Conservation (phyloP, 2,888 invertebrate species). For the Hyppa rectilinea region DNA sequence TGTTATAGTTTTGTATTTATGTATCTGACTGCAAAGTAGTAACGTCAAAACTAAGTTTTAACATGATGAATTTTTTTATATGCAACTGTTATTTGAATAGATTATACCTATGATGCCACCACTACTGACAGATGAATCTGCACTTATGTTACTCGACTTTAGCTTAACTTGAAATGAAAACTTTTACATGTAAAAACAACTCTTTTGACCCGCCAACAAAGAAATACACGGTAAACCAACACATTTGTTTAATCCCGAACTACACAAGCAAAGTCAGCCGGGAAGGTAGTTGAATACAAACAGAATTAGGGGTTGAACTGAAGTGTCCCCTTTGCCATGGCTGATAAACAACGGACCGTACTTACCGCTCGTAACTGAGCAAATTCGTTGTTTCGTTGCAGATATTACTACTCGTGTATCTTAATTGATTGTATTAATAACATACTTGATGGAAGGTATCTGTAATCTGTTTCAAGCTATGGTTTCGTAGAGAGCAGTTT, state of each 20-base stretch:
- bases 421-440: conserved; percentile 15
- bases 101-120: background rate
- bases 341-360: conserved; percentile 51
- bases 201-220: background rate
- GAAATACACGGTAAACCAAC: conserved; percentile 7
- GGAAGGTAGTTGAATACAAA: conserved; percentile 46
- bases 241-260: conserved; percentile 23
- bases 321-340: conserved; percentile 22
- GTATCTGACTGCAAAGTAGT: background rate
- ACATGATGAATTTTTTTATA: too few relatives aligned
- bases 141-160: background rate
- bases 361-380: conserved; percentile 20
- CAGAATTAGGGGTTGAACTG: conserved; percentile 39
- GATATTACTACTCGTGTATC: conserved; percentile 5
- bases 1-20: background rate
- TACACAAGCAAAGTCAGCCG: conserved; percentile 37
- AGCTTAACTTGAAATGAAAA: background rate
- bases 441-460: background rate
- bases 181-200: background rate
- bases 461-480: too few relatives aligned
- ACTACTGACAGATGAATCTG: background rate
- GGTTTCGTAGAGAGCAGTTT: too few relatives aligned
- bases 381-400: conserved; percentile 9
- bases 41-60: too few relatives aligned
- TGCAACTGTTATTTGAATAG: background rate